Percentiles rank a stretch among this genome's conserved stretches.
These are phyloP conservation scores for Drosophila burlai DNA, from an alignment of 1,140 invertebrate species.

Conservation along the genomic window DNA sequence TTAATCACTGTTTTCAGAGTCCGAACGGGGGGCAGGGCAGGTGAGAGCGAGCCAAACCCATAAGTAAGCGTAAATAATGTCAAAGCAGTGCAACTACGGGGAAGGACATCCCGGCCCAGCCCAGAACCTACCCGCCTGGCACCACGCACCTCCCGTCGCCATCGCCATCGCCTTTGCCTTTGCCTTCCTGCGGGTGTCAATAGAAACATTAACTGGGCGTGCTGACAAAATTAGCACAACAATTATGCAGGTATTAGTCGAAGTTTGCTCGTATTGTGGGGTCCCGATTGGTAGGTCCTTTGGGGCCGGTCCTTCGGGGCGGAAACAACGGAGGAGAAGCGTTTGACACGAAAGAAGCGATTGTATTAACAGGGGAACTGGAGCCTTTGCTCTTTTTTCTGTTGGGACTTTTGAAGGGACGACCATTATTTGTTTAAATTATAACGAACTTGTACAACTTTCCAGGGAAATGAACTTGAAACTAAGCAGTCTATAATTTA, in stretches of 20 bases:
- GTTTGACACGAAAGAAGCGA: slow-evolving; percentile 11
- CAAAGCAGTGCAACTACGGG: slow-evolving; percentile 70
- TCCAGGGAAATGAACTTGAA: slow-evolving; percentile 5
- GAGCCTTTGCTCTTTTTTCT: slow-evolving; percentile 15
- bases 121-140: neutral
- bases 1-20: slow-evolving; percentile 79
- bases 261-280: slow-evolving; percentile 50
- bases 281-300: slow-evolving; percentile 27
- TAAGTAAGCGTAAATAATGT: slow-evolving; percentile 83
- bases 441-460: slow-evolving; percentile 7
- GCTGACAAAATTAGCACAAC: slow-evolving; percentile 79
- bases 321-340: neutral
- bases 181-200: slow-evolving; percentile 61
- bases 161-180: neutral
- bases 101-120: slow-evolving; percentile 12
- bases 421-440: slow-evolving; percentile 18
- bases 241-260: slow-evolving; percentile 79
- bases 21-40: slow-evolving; percentile 22
- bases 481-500: slow-evolving; percentile 7
- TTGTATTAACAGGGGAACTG: slow-evolving; percentile 9
- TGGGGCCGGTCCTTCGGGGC: slow-evolving; percentile 6
- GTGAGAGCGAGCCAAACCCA: slow-evolving; percentile 59
- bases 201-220: slow-evolving; percentile 81
- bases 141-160: neutral
- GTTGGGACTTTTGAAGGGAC: neutral